Evolutionary conservation across 2,113 vertebrate genomes (phyloP), one percentile per base, ranked within the genome.

Genomic region (Pachyramphus minor): DNA sequence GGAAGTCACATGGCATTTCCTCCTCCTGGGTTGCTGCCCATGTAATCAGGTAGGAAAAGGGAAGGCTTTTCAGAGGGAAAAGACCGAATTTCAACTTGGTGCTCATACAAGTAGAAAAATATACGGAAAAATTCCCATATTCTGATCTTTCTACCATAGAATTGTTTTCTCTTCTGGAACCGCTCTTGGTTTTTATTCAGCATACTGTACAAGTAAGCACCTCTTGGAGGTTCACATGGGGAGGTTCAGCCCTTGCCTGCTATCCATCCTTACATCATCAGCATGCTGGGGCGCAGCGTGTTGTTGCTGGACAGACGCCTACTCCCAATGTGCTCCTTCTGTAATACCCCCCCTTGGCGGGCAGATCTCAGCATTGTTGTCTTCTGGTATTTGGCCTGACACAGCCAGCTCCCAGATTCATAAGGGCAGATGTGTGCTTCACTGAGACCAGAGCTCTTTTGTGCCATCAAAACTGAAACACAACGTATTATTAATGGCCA

Each of bases 1-100:
- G 90, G 90, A 90, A 95, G 83, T 93, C 83, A 84, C 80, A 82
- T 81, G 79, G 88, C 80, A 92, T 78, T 79, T 93, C 86, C 82
- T 90, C 18, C 83, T 92, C 52, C 69, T 93, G 78, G 90, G 73
- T 1, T 9, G 3, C 69, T 94, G 95, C 87, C 84, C 67, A n/a
- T 63, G 60, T 88, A 68, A 93, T 59, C 85, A 90, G 85, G 92
- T 63, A 89, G 73, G 83, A 80, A 68, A 90, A 78, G 33, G 4
- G 8, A 90, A 84, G 27, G 41, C 19, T 74, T 91, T 77, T 71
- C 50, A 71, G 64, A 80, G 18, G 24, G 35, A 86, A 60, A 71
- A 63, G 33, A 21, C 35, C 20, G 63, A 84, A 77, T 67, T 96
- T 84, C 68, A 86, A 74, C n/a, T 88, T 66, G 66, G 39, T 0